Evolutionary conservation across 2,113 vertebrate genomes (phyloP).

Genomic region (Sminthopsis crassicaudata): DNA sequence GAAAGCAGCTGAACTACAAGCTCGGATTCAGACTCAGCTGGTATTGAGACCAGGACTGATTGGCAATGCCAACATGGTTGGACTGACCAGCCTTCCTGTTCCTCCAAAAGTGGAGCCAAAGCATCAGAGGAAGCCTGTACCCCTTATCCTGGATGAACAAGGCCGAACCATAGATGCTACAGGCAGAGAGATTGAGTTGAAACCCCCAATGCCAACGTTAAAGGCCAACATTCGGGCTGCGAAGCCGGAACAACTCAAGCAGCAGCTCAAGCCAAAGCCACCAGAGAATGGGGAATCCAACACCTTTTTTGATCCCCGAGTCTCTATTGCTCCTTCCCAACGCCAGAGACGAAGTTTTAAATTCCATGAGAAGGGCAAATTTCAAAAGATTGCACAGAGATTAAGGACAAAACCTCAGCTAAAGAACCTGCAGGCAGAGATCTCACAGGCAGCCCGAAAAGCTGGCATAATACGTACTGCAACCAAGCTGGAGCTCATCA

Average conservation of each 20-base stretch:
- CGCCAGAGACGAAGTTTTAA: constrained; percentile 88
- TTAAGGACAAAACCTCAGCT: constrained; percentile 93
- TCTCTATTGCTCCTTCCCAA: constrained; percentile 85
- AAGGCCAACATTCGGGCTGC: constrained; percentile 94
- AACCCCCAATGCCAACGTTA: constrained; percentile 93
- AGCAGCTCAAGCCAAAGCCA: constrained; percentile 92
- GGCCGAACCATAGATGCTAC: constrained; percentile 91
- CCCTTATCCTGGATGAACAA: constrained; percentile 93
- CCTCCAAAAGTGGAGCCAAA: constrained; percentile 92
- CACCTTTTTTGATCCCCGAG: constrained; percentile 90
- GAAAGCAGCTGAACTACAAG: constrained; percentile 92
- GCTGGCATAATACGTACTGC: constrained; percentile 94
- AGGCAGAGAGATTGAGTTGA: constrained; percentile 93
- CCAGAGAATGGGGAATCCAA: constrained; percentile 92
- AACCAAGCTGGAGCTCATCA: constrained; percentile 92
- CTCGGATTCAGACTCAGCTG: constrained; percentile 91
- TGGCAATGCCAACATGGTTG: constrained; percentile 89
- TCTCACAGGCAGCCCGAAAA: constrained; percentile 93
- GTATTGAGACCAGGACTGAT: constrained; percentile 88
- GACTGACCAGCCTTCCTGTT: constrained; percentile 90
- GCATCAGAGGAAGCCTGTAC: constrained; percentile 91
- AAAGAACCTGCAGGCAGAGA: constrained; percentile 92
- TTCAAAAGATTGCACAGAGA: constrained; percentile 94
- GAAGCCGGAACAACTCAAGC: constrained; percentile 93
- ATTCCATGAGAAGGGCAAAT: constrained; percentile 94